phyloP scores from a whole-genome alignment of 2,797 vertebrate genomes.

The Chelonia mydas region DNA sequence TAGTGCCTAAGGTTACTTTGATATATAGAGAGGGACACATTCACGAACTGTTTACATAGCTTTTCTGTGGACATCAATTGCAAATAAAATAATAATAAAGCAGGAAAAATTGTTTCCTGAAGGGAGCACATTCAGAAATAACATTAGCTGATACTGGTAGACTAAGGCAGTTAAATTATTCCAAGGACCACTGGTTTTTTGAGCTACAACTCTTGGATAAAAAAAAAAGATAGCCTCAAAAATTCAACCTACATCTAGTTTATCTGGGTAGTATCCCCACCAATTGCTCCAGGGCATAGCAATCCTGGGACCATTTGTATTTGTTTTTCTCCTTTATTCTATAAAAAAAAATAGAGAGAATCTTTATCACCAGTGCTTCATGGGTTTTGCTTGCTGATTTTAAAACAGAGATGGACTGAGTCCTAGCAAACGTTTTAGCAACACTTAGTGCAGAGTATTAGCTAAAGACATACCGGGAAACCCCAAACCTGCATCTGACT shows the following conservation, averaged over 20 bases:
- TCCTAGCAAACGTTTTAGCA: neutral
- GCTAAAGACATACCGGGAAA: neutral
- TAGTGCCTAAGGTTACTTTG: neutral
- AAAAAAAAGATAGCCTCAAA: neutral
- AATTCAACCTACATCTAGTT: slow-evolving; percentile 14
- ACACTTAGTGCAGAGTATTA: neutral
- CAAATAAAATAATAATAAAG: neutral
- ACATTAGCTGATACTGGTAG: slow-evolving; percentile 38
- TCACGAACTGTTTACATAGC: neutral
- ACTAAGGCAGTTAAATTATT: slow-evolving; percentile 36
- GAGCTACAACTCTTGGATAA: neutral
- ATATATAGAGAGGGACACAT: neutral
- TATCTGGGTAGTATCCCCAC: neutral
- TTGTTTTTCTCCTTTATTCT: neutral
- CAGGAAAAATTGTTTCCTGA: slow-evolving; percentile 31
- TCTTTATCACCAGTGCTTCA: neutral
- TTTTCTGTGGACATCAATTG: slow-evolving; percentile 15
- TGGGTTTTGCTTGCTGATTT: neutral
- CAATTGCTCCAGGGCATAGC: neutral
- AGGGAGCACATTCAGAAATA: slow-evolving; percentile 32
- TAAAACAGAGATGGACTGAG: neutral
- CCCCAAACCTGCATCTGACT: neutral
- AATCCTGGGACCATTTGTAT: neutral
- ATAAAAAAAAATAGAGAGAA: neutral
- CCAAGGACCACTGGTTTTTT: slow-evolving; percentile 26